Base-by-base conservation (phyloP, 2,113 vertebrate genomes). In the Psittacula cyanocephala region DNA sequence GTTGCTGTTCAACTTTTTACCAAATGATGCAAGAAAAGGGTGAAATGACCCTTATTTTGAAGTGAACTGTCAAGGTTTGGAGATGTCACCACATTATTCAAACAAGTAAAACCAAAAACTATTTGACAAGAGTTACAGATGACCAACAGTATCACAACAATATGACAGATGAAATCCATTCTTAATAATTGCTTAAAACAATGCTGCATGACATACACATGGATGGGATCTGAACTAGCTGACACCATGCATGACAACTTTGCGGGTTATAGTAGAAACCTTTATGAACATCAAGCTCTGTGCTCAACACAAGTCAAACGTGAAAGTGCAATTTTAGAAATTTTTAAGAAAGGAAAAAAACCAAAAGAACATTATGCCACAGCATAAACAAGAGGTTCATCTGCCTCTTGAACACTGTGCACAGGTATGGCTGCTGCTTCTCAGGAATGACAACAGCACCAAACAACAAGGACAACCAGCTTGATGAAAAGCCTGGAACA, bases 201-300 rank as follows among this genome's bases (percentile, higher is more conserved):
- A 43, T 50, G 76, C 72, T 63, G 31, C 22, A 11, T 0, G 1
- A 62, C 24, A n/a, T 29, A 68, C 11, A 60, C 0, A 0, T 47
- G 47, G 64, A 83, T 59, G 49, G 37, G 22, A 88, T 37, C n/a
- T 37, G 41, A 81, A 94, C 62, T 2, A 86, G 53, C 22, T 70
- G 81, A 65, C 46, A 65, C 1, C 1, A 13, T 0, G 0, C 33
- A n/a, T 7, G 28, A 72, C 33, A 67, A 6, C 52, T 75, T 74
- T 20, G 2, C 17, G 14, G 28, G 20, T 75, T 84, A 70, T 0
- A 39, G 13, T 7, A 70, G 28, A 89, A 88, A 70, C 11, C 3
- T 59, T 63, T 70, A 74, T 6, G 13, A 89, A 88, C 69, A 28
- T 49, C 47, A 74, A 84, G 37, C 25, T 46, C 39, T 6, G 41